phyloP scores from a whole-genome alignment of 2,113 vertebrate genomes.

The Siniperca knerii region DNA sequence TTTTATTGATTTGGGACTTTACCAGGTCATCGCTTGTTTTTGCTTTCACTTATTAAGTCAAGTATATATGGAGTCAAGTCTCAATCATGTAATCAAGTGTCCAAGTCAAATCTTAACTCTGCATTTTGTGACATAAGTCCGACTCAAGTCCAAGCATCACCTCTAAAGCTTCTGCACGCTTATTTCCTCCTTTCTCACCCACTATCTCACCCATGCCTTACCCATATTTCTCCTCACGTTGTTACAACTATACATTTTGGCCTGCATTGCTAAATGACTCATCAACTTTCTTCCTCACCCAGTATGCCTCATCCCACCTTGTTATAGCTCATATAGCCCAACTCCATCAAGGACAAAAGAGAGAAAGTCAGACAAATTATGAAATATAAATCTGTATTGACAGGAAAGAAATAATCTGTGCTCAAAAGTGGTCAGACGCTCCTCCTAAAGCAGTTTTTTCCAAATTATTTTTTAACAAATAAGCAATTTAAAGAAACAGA shows the following conservation, averaged over 20 bases:
- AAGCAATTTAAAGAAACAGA: neutral
- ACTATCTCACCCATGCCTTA: neutral
- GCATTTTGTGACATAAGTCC: neutral
- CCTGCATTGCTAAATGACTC: neutral
- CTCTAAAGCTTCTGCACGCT: neutral
- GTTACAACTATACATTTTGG: neutral
- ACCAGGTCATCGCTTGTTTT: neutral
- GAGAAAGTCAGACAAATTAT: neutral
- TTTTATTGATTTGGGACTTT: neutral
- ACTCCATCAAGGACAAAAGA: neutral
- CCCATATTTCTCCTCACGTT: slow-evolving; percentile 1
- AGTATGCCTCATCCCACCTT: neutral
- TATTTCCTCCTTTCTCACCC: neutral
- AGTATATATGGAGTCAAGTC: neutral
- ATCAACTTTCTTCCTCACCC: neutral
- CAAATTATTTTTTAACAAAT: neutral
- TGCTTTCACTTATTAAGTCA: neutral
- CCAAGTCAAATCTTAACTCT: neutral
- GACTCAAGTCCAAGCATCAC: neutral
- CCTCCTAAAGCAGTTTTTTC: neutral
- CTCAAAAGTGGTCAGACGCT: neutral
- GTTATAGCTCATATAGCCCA: neutral
- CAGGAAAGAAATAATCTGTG: neutral
- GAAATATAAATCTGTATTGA: neutral
- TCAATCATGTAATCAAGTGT: neutral